These are phyloP conservation scores for Drosophila lowei DNA, from an alignment of 1,140 invertebrate genomes.

Conservation along the genomic window DNA sequence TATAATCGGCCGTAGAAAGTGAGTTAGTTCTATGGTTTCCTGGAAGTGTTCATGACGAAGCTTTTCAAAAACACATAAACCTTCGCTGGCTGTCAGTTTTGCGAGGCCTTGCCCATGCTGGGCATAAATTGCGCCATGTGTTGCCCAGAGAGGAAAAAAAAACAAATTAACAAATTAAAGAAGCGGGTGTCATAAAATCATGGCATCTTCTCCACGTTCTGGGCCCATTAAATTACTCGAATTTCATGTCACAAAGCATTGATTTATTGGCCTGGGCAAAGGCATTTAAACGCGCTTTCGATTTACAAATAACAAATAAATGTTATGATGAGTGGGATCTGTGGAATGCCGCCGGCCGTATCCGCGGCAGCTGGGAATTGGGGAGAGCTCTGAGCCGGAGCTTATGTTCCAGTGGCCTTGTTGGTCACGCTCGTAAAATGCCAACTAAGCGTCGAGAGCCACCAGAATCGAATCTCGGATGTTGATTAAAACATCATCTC, in stretches of 20 bases:
- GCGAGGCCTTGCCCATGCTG: constrained; percentile 31
- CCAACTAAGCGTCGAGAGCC: constrained; percentile 71
- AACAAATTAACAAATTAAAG: constrained; percentile 81
- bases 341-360: constrained; percentile 72
- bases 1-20: constrained; percentile 39
- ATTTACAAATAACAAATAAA: constrained; percentile 82
- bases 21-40: constrained; percentile 45
- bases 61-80: constrained; percentile 61
- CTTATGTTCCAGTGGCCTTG: constrained; percentile 25
- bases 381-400: background rate
- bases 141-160: constrained; percentile 42
- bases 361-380: constrained; percentile 15
- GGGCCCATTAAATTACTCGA: constrained; percentile 62
- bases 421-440: constrained; percentile 73
- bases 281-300: constrained; percentile 75
- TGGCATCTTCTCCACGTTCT: constrained; percentile 13
- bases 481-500: constrained; percentile 73
- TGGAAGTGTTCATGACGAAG: constrained; percentile 41
- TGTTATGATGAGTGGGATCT: constrained; percentile 78
- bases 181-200: constrained; percentile 76
- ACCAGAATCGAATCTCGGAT: constrained; percentile 37
- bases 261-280: constrained; percentile 64
- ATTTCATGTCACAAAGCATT: constrained; percentile 73
- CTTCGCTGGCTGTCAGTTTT: constrained; percentile 50
- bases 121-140: constrained; percentile 69